These are phyloP conservation scores for Rhyacophila evoluta DNA, from an alignment of 2,888 invertebrate genomes.

Conservation along the genomic window DNA sequence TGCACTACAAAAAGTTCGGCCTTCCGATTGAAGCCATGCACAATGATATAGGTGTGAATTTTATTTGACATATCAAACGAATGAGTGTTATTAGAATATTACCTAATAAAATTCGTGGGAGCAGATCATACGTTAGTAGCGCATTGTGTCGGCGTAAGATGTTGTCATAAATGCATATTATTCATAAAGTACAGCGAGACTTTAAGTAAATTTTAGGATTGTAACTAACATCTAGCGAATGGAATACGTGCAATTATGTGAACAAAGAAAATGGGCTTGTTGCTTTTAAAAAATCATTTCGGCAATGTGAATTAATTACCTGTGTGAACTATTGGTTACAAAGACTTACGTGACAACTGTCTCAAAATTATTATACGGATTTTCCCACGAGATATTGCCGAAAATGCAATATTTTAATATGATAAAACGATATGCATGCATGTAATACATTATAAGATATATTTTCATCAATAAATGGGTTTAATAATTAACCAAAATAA, in stretches of 20 bases:
- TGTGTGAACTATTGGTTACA: not conserved
- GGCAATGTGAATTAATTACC: not conserved
- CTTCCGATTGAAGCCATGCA: not conserved
- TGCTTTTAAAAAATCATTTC: not conserved
- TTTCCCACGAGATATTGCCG: not conserved
- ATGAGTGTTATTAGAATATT: not conserved
- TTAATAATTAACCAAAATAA: no score
- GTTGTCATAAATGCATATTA: slow-evolving; percentile 5
- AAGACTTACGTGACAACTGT: not conserved
- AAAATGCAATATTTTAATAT: not conserved
- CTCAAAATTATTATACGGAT: slow-evolving; percentile 5
- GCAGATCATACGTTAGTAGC: not conserved
- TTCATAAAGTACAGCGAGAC: not conserved
- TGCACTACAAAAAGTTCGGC: not conserved
- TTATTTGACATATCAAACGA: not conserved
- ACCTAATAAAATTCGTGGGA: not conserved
- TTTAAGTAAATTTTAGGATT: not conserved
- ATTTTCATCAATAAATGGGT: no score
- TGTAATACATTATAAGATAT: no score
- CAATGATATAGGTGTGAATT: not conserved
- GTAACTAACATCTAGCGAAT: not conserved
- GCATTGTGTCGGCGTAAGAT: not conserved
- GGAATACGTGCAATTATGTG: not conserved
- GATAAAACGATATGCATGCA: not conserved
- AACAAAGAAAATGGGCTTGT: not conserved